Conservation (phyloP, 2,888 invertebrate genomes). For the Agrilus cyanescens region DNA sequence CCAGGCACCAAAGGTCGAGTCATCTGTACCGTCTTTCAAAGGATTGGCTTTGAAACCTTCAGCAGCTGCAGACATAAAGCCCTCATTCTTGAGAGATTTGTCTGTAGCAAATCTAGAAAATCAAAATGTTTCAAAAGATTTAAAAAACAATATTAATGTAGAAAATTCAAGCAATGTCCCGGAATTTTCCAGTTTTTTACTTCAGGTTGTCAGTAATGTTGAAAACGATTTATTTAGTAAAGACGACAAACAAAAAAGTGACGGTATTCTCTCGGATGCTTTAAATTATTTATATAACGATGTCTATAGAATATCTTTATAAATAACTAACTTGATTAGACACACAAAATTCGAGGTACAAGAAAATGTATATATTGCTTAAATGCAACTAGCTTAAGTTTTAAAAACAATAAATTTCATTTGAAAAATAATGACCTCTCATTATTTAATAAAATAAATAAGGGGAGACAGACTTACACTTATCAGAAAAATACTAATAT, state of each 20-base stretch:
- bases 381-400: too few relatives aligned
- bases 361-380: not conserved
- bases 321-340: slow-evolving; percentile 1
- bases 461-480: not conserved
- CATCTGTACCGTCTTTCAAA: too few relatives aligned
- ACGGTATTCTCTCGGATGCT: slow-evolving; percentile 23
- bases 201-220: slow-evolving; percentile 24
- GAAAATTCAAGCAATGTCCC: not conserved
- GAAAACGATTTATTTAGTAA: slow-evolving; percentile 24
- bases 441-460: too few relatives aligned
- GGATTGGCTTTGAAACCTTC: too few relatives aligned
- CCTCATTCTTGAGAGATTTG: too few relatives aligned
- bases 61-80: too few relatives aligned
- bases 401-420: too few relatives aligned
- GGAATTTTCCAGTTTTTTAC: slow-evolving; percentile 15
- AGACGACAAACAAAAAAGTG: slow-evolving; percentile 16
- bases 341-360: not conserved
- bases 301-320: slow-evolving; percentile 14
- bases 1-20: too few relatives aligned
- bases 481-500: not conserved
- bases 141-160: not conserved
- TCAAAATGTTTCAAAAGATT: not conserved
- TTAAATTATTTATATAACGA: slow-evolving; percentile 26
- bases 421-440: too few relatives aligned
- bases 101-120: too few relatives aligned